Percentiles rank a stretch among this genome's conserved stretches.
phyloP scores from a whole-genome alignment of 2,113 vertebrate species.

The Scytalopus superciliaris region DNA sequence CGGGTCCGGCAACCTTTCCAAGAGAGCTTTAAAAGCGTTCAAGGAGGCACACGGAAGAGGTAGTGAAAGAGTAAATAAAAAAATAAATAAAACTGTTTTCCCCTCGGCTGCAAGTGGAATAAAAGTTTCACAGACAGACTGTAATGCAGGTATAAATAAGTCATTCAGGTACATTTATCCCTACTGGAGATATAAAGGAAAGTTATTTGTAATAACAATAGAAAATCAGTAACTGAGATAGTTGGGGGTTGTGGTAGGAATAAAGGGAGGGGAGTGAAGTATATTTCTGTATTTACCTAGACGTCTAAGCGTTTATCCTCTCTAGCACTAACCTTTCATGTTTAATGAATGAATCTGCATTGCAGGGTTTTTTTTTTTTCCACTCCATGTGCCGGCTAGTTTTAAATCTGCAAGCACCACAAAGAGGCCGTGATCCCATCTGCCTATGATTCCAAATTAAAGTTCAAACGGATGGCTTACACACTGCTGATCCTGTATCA shows the following conservation, averaged over 20 bases:
- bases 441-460: constrained; percentile 80
- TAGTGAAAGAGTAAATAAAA: neutral
- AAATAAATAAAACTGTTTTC: neutral
- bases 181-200: neutral
- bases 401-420: constrained; percentile 75
- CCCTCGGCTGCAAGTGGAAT: neutral
- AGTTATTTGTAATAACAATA: constrained; percentile 19
- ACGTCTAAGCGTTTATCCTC: constrained; percentile 23
- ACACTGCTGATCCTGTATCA: constrained; percentile 81
- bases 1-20: neutral
- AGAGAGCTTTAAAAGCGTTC: neutral
- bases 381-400: constrained; percentile 68
- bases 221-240: constrained; percentile 39
- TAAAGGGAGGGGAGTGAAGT: neutral
- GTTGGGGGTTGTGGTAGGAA: neutral
- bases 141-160: neutral
- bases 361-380: constrained; percentile 61
- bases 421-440: constrained; percentile 81
- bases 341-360: constrained; percentile 79
- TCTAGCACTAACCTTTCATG: constrained; percentile 66
- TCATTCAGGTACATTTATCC: neutral
- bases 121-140: neutral
- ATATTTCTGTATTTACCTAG: constrained; percentile 34
- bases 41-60: neutral
- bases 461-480: constrained; percentile 79